Evolutionary conservation across 2,113 vertebrate genomes (phyloP).

Genomic region (Lichenostomus cassidix): DNA sequence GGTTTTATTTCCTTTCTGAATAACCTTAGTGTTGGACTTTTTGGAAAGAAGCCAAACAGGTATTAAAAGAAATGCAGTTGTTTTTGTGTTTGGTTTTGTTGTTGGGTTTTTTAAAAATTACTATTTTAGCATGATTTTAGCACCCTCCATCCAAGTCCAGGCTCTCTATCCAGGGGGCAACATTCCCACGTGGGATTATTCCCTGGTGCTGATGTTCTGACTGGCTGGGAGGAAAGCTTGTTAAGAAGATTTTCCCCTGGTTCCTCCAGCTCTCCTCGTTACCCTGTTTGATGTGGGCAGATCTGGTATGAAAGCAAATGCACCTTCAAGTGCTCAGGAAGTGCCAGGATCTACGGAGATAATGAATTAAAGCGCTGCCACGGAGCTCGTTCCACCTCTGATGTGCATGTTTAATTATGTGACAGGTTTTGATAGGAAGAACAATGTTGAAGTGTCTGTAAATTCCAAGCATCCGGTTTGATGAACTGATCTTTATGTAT

Average conservation of each 20-base stretch:
- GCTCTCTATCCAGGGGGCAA: neutral
- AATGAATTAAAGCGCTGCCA: neutral
- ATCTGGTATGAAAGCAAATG: neutral
- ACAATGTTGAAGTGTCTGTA: neutral
- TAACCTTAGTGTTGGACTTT: neutral
- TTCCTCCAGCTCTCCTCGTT: neutral
- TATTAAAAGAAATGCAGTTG: neutral
- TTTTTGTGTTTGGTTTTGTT: accelerated
- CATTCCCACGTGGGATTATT: neutral
- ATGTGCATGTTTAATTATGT: slow-evolving; percentile 20
- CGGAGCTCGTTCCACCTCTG: neutral
- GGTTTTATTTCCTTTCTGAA: neutral
- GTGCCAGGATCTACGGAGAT: neutral
- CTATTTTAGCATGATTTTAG: neutral
- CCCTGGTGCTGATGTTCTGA: neutral
- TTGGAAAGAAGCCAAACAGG: neutral
- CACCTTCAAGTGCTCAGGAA: neutral
- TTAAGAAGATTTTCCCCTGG: neutral
- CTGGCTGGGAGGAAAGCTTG: neutral
- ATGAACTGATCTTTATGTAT: slow-evolving; percentile 64
- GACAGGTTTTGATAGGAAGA: neutral
- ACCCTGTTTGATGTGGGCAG: neutral
- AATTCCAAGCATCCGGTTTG: slow-evolving; percentile 32
- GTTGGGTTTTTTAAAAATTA: neutral
- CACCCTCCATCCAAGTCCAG: accelerated